Conservation (phyloP, 2,888 invertebrate species). For the Pollenia angustigena region DNA sequence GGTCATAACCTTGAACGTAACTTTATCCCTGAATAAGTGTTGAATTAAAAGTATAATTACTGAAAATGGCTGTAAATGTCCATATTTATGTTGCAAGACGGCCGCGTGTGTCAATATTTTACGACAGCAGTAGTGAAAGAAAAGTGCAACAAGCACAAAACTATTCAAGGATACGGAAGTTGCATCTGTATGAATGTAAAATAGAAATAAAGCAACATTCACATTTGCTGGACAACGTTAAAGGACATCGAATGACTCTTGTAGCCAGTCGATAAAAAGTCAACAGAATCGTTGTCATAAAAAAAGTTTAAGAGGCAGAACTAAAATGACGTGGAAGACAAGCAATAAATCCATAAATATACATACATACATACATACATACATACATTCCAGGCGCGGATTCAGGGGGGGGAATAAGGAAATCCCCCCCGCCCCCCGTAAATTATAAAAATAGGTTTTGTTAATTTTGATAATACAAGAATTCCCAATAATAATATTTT, state of each 20-base stretch:
- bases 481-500: too few species aligned
- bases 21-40: not conserved
- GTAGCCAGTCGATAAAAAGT: not conserved
- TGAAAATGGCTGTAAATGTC: not conserved
- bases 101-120: constrained; percentile 50
- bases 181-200: constrained; percentile 27
- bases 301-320: constrained; percentile 45
- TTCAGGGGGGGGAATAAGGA: too few species aligned
- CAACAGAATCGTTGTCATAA: not conserved
- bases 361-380: not conserved
- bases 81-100: not conserved
- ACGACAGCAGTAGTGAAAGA: constrained; percentile 22
- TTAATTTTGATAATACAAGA: too few species aligned
- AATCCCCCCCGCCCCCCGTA: too few species aligned
- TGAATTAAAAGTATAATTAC: constrained; percentile 1
- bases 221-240: not conserved
- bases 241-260: not conserved
- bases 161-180: constrained; percentile 51
- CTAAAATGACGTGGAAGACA: constrained; percentile 13
- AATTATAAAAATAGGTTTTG: too few species aligned
- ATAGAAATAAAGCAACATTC: not conserved
- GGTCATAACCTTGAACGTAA: not conserved
- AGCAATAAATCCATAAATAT: constrained; percentile 40
- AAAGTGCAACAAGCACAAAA: not conserved
- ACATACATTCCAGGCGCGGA: too few species aligned